Evolutionary conservation across 2,888 invertebrate genomes (phyloP).

Genomic region (Aleiodes alternator): DNA sequence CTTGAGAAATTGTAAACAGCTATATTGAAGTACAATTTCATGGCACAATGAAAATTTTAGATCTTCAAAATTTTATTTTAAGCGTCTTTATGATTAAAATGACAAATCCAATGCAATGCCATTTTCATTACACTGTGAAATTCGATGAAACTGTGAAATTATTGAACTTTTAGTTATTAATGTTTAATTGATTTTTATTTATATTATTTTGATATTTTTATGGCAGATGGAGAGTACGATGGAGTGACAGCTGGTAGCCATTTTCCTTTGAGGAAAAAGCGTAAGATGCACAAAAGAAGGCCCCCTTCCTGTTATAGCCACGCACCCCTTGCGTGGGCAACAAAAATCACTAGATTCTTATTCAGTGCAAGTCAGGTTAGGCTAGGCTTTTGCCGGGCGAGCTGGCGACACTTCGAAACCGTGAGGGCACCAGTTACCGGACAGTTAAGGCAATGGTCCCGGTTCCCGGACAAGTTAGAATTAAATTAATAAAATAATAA

Average conservation of each 20-base stretch:
- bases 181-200: neutral
- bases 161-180: constrained; percentile 7
- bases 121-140: constrained; percentile 54
- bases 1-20: constrained; percentile 65
- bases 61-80: constrained; percentile 44
- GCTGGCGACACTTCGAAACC: too few species aligned
- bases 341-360: too few species aligned
- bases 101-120: constrained; percentile 55
- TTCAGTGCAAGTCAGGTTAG: too few species aligned
- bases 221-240: constrained; percentile 60
- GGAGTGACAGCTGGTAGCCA: constrained; percentile 72
- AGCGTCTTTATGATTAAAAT: constrained; percentile 41
- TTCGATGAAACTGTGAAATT: constrained; percentile 25
- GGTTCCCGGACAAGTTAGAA: too few species aligned
- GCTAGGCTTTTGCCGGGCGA: too few species aligned
- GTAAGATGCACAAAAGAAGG: constrained; percentile 66
- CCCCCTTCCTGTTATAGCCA: constrained; percentile 61
- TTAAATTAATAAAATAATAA: too few species aligned
- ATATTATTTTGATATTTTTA: constrained; percentile 37
- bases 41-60: constrained; percentile 62
- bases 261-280: constrained; percentile 69
- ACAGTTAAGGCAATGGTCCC: too few species aligned
- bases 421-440: too few species aligned
- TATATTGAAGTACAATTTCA: constrained; percentile 61
- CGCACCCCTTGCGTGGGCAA: constrained; percentile 55